These are phyloP conservation scores for Zootoca vivipara DNA, from an alignment of 2,113 vertebrate species.

Conservation along the genomic window DNA sequence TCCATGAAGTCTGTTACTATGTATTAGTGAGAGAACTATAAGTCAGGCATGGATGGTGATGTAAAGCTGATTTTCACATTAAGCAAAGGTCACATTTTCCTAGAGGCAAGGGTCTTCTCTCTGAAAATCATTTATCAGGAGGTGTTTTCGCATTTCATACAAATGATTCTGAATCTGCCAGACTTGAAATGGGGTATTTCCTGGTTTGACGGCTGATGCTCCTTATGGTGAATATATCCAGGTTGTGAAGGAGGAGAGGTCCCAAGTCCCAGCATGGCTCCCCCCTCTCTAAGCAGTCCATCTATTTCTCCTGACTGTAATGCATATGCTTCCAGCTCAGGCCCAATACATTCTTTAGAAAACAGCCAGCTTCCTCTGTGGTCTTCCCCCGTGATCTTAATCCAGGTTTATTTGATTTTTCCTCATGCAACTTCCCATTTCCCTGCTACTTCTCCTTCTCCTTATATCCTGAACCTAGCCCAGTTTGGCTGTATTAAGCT, in stretches of 20 bases:
- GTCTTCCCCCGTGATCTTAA: neutral
- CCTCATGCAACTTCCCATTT: neutral
- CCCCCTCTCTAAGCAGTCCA: neutral
- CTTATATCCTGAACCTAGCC: neutral
- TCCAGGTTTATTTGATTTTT: neutral
- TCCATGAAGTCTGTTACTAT: neutral
- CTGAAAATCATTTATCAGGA: constrained; percentile 1
- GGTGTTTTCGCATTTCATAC: neutral
- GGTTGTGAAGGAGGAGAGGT: neutral
- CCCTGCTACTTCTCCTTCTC: neutral
- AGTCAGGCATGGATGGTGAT: neutral
- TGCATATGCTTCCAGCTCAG: neutral
- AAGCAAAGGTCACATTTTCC: constrained; percentile 3
- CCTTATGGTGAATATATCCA: neutral
- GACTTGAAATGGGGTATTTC: neutral
- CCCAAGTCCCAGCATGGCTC: neutral
- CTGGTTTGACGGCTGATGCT: neutral
- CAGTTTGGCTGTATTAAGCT: neutral
- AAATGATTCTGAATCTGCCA: neutral
- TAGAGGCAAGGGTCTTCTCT: neutral
- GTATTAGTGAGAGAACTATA: constrained; percentile 5
- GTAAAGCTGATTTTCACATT: neutral
- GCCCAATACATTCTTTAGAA: neutral
- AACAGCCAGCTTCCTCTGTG: neutral
- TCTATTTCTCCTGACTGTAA: neutral